Evolutionary conservation across 2,888 invertebrate genomes (phyloP), one percentile per base, ranked within the genome.

Genomic region (Rosalia funebris): DNA sequence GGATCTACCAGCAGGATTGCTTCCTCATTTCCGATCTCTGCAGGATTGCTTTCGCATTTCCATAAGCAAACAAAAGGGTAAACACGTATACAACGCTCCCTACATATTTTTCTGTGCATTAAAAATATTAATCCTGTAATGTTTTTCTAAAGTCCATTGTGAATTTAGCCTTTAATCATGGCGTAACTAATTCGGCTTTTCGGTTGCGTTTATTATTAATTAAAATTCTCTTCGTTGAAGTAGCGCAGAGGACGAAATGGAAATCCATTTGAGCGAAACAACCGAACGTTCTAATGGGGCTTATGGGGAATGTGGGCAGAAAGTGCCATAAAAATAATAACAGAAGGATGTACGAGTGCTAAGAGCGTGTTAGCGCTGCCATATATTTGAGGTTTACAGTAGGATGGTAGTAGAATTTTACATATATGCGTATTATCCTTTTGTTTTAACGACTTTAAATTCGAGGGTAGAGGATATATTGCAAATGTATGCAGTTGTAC

Each of bases 301-400:
- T 45, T 50, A 12, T 54, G 54, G 34, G 46, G 46, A 12, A 41
- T 37, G 54, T 25, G 54, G 45, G 12, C 44, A 17, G 20, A 10
- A 17, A 36, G 16, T 11, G 37, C 32, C 54, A 55, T 45, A 55
- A 55, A 55, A 55, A 55, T 55, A 50, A 55, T 55, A 55, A 55
- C n/a, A n/a, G n/a, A 37, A 46, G 37, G 36, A 45, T 34, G 41
- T 55, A 55, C 34, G 34, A 48, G 17, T 20, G 12, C 32, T 53
- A 44, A 53, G 15, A 17, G 53, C 20, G 53, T 53, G 47, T 19
- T 36, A 36, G 47, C 47, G 47, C 17, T 48, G 47, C 19, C 47
- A 34, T 48, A 36, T 34, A 36, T 48, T 36, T 36, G 17, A 31
- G 11, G 47, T 39, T 50, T 39, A 50, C 37, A 50, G 50, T 50